These are phyloP conservation scores for Columba livia DNA, from an alignment of 2,113 vertebrate species.

Conservation along the genomic window DNA sequence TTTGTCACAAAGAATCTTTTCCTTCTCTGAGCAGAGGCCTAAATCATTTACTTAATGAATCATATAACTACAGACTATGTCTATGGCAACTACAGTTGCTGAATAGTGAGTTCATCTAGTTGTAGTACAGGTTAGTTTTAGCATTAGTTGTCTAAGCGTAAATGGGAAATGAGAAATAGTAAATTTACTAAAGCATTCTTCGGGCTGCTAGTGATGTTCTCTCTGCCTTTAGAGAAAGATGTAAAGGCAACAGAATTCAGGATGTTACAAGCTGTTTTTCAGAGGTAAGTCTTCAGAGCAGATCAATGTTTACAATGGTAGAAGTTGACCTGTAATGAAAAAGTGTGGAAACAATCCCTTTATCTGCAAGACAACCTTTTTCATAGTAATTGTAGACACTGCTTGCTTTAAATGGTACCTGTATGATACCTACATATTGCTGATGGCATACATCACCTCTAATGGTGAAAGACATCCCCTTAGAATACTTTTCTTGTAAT, in stretches of 20 bases:
- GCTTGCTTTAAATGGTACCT: neutral
- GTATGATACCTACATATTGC: rapidly evolving
- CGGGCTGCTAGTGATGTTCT: neutral
- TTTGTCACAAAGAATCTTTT: neutral
- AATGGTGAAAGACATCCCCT: neutral
- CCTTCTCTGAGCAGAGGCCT: neutral
- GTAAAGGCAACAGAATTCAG: neutral
- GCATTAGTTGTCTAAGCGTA: neutral
- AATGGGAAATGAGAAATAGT: neutral
- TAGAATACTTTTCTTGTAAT: neutral
- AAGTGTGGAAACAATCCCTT: neutral
- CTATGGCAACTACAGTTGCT: neutral
- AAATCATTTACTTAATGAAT: neutral
- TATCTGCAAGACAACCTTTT: neutral
- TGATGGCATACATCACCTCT: neutral
- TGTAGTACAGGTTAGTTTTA: neutral
- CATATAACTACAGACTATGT: neutral
- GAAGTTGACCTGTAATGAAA: neutral
- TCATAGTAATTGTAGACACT: neutral
- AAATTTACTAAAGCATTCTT: neutral
- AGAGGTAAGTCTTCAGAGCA: neutral
- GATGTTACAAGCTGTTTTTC: neutral
- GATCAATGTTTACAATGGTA: neutral
- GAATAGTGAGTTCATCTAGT: neutral
- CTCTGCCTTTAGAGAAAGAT: neutral